Base-by-base conservation (phyloP, 2,797 vertebrate genomes). In the Gadopsis marmoratus region DNA sequence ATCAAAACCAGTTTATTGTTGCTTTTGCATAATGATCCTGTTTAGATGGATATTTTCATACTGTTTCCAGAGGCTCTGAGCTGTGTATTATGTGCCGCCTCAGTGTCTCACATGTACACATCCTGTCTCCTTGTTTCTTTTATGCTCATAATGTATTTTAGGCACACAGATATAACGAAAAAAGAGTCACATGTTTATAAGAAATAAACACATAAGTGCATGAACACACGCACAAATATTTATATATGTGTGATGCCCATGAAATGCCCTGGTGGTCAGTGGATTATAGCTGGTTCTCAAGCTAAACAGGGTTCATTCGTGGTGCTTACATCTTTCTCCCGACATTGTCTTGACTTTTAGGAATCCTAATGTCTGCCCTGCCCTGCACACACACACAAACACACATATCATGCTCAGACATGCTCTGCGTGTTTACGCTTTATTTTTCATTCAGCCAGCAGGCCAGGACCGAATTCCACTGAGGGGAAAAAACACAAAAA, bases 11-110 rank as follows among this genome's bases (percentile, higher is more conserved):
- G 84, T 94, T 94, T 92, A 93, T 91, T 88, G 84, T 89, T 87
- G 82, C 88, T 29, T 93, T 87, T 90, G 92, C 90, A 91, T 92
- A 93, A 93, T 88, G 85, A 91, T 90, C 76, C 79, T 77, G 86
- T 83, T 87, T 63, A 87, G 84, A 91, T 82, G 86, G 85, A 91
- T 90, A 86, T 86, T 86, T 87, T 60, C 85, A 71, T 55, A 45
- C 54, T 53, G 69, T 86, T 90, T 85, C 85, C 83, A 76, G 74
- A 83, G 80, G 91, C 88, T 91, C 54, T 70, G 50, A 81, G 76
- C 74, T 23, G 79, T 68, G 70, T 47, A 39, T 89, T 75, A 81
- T 54, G 74, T 81, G 75, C 79, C 56, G 76, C 59, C 43, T 79
- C 78, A 29, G 51, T 51, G 67, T 84, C 65, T 71, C 75, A 50